Conservation (phyloP, 2,797 vertebrate species). For the Sorex maritimensis region DNA sequence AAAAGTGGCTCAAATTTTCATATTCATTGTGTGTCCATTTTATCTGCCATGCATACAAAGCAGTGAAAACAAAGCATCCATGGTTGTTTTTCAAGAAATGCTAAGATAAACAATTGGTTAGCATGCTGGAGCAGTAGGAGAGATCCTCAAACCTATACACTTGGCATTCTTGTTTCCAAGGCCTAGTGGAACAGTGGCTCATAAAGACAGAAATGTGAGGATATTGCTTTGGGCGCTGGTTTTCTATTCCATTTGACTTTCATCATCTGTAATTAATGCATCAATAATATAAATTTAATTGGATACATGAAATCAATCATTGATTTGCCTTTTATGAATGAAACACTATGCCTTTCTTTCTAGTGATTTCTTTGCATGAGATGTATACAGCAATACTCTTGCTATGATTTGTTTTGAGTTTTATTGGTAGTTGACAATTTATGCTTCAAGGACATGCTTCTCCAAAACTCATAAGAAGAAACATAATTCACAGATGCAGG, state of each 20-base stretch:
- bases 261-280: neutral
- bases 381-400: neutral
- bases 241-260: slow-evolving; percentile 21
- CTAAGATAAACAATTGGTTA: too few species aligned
- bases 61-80: too few species aligned
- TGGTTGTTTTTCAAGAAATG: too few species aligned
- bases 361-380: slow-evolving; percentile 15
- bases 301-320: neutral
- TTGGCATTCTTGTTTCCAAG: too few species aligned
- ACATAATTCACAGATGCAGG: slow-evolving; percentile 41
- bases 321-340: neutral
- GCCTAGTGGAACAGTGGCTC: too few species aligned
- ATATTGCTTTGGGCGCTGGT: too few species aligned
- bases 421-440: slow-evolving; percentile 16
- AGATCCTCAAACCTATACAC: too few species aligned
- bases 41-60: too few species aligned
- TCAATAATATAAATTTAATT: neutral
- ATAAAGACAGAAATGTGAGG: too few species aligned
- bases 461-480: slow-evolving; percentile 48
- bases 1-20: too few species aligned
- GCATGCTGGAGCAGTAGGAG: too few species aligned
- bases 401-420: slow-evolving; percentile 42
- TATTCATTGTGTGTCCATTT: too few species aligned
- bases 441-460: slow-evolving; percentile 38
- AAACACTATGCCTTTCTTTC: slow-evolving; percentile 10